These are phyloP conservation scores for Fringilla coelebs DNA, from an alignment of 2,797 vertebrate species.

Conservation along the genomic window DNA sequence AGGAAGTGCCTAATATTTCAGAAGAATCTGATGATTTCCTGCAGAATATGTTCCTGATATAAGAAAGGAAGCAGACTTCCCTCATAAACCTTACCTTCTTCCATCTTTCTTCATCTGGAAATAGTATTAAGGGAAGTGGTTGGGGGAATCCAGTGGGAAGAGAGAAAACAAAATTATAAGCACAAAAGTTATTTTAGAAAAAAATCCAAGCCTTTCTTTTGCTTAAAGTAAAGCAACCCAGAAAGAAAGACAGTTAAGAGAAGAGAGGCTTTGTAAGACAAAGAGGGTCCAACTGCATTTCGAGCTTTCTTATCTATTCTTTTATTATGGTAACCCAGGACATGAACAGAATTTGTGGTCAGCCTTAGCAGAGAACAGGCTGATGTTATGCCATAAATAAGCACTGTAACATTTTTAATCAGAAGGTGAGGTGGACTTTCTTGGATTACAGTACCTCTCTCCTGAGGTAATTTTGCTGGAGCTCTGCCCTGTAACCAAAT, in stretches of 20 bases:
- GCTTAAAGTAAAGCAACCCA: neutral
- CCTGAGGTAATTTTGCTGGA: neutral
- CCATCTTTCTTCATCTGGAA: neutral
- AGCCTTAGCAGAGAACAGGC: neutral
- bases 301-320: neutral
- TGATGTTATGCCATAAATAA: neutral
- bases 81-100: neutral
- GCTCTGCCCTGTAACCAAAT: accelerated
- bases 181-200: neutral
- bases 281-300: neutral
- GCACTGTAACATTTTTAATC: neutral
- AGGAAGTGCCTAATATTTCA: neutral
- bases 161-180: neutral
- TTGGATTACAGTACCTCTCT: neutral
- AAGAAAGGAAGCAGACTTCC: neutral
- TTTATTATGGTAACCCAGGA: neutral
- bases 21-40: neutral
- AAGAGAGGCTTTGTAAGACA: neutral
- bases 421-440: neutral
- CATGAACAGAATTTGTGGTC: neutral
- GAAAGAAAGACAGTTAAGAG: neutral
- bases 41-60: neutral
- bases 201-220: neutral
- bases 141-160: neutral
- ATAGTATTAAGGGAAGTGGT: neutral